Percentiles rank a stretch among this genome's conserved stretches.
phyloP scores from a whole-genome alignment of 2,888 invertebrate species.

The Tineola bisselliella region DNA sequence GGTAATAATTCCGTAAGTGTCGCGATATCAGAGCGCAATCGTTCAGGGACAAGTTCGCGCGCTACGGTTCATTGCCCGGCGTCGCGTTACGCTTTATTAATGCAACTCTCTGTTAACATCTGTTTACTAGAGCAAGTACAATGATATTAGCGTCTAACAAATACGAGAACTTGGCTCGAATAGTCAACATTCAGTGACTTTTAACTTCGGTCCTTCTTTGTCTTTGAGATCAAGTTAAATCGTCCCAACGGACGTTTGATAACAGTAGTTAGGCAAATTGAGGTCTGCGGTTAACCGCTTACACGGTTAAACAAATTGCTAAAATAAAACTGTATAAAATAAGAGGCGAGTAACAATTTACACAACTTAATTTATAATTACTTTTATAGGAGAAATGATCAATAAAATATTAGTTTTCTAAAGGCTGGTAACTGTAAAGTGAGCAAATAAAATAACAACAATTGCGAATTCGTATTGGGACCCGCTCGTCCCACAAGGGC shows the following conservation, averaged over 20 bases:
- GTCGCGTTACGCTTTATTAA: constrained; percentile 39
- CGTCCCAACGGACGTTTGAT: not conserved
- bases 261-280: not conserved
- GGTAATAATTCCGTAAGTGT: constrained; percentile 49
- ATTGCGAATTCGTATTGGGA: constrained; percentile 14
- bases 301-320: not conserved
- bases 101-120: constrained; percentile 18
- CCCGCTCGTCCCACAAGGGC: constrained; percentile 8
- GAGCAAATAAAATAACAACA: constrained; percentile 12
- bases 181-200: not conserved
- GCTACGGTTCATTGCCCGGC: constrained; percentile 21
- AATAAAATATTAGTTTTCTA: not conserved
- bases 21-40: constrained; percentile 22
- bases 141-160: not conserved
- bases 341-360: too few species aligned
- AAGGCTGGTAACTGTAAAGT: not conserved
- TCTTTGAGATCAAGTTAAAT: not conserved
- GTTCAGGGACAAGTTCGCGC: constrained; percentile 41
- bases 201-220: not conserved
- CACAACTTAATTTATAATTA: too few species aligned
- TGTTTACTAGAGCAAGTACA: not conserved
- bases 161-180: not conserved
- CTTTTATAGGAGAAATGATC: not conserved
- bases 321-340: not conserved
- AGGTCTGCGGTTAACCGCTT: not conserved